These are phyloP conservation scores for Protonemura montana DNA, from an alignment of 2,888 invertebrate species.

Conservation along the genomic window DNA sequence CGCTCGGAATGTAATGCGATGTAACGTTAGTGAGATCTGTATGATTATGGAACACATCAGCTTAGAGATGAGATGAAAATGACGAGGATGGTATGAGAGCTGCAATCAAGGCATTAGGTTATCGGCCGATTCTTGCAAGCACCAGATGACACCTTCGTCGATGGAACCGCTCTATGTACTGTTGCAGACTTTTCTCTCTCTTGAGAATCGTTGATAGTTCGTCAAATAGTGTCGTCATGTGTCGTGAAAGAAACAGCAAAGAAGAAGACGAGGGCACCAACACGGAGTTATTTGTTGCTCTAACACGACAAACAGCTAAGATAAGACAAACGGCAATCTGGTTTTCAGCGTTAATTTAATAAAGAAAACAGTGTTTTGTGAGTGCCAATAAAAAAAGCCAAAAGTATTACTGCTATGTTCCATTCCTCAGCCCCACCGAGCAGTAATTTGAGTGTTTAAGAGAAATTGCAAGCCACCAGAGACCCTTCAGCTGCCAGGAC, in stretches of 20 bases:
- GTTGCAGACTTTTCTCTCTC: neutral
- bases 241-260: neutral
- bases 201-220: neutral
- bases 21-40: neutral
- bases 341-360: slow-evolving; percentile 18
- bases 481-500: neutral
- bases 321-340: slow-evolving; percentile 22
- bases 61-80: neutral
- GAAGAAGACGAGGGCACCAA: slow-evolving; percentile 16
- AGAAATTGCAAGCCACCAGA: neutral
- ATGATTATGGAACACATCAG: neutral
- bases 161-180: neutral
- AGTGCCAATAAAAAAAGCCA: neutral
- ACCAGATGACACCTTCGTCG: neutral
- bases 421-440: slow-evolving; percentile 37
- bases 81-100: neutral
- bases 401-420: slow-evolving; percentile 20
- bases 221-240: neutral
- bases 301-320: slow-evolving; percentile 41
- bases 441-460: neutral
- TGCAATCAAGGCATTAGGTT: neutral
- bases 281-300: slow-evolving; percentile 24
- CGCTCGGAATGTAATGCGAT: too few relatives aligned
- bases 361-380: neutral
- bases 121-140: neutral